Conservation (phyloP, 2,113 vertebrate species). For the Vombatus ursinus region DNA sequence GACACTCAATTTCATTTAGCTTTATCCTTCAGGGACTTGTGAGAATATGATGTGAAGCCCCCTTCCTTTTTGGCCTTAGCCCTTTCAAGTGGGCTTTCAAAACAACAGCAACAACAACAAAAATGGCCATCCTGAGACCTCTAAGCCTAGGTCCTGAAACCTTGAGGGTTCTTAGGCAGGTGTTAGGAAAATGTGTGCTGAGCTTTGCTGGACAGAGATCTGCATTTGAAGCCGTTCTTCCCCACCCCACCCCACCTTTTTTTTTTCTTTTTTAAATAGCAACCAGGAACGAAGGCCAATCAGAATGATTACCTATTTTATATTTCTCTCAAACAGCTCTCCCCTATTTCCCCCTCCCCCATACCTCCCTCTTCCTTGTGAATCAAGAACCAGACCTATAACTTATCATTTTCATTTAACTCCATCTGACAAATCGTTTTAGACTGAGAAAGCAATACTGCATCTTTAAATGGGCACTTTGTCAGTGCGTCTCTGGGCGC, state of each 20-base stretch:
- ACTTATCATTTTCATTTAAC: slow-evolving; percentile 86
- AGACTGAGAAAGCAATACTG: slow-evolving; percentile 80
- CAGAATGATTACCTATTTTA: neutral
- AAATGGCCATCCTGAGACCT: neutral
- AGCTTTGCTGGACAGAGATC: neutral
- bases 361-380: slow-evolving; percentile 30
- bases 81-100: neutral
- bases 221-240: neutral
- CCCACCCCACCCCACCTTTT: too few relatives aligned
- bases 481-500: slow-evolving; percentile 83
- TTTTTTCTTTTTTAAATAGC: neutral
- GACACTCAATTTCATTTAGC: neutral
- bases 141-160: neutral
- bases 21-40: neutral
- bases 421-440: slow-evolving; percentile 85
- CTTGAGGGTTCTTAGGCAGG: neutral
- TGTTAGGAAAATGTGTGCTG: neutral
- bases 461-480: slow-evolving; percentile 87
- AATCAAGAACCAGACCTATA: slow-evolving; percentile 79
- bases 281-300: neutral
- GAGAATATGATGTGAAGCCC: neutral
- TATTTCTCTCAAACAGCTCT: neutral
- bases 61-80: neutral
- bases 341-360: neutral
- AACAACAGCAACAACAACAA: neutral